A percentile compares a stretch with the other conserved stretches of the same genome.
phyloP scores from a whole-genome alignment of 2,797 vertebrate genomes.

The Chrosomus eos region DNA sequence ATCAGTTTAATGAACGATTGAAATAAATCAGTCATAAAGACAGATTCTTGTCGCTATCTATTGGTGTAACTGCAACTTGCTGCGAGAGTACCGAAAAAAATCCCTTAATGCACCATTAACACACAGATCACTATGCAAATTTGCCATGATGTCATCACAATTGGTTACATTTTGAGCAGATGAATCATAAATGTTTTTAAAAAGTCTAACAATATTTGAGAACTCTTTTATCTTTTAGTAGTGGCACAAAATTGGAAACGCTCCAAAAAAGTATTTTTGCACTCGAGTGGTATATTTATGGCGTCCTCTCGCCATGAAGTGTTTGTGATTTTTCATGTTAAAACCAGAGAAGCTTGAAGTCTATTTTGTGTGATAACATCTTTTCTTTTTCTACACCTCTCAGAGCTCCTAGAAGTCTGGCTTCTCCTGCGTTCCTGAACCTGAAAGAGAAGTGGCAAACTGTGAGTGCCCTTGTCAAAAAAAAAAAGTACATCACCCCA shows the following conservation, averaged over 20 bases:
- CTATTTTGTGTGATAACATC: conserved; percentile 16
- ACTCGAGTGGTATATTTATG: not conserved
- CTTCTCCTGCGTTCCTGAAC: conserved; percentile 37
- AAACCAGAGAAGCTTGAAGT: not conserved
- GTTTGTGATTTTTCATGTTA: conserved; percentile 1
- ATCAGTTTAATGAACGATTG: not conserved
- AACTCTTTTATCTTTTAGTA: not conserved
- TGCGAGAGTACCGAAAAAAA: too few relatives aligned
- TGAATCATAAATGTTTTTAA: not conserved
- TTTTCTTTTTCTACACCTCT: not conserved
- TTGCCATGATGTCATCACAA: not conserved
- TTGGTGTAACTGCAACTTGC: too few relatives aligned
- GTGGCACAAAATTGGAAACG: not conserved
- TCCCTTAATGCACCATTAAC: too few relatives aligned
- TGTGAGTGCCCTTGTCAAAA: conserved; percentile 52
- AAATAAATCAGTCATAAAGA: not conserved
- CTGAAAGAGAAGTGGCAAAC: conserved; percentile 45
- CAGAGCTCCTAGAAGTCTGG: conserved; percentile 12
- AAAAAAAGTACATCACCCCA: conserved; percentile 41
- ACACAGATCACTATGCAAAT: not conserved
- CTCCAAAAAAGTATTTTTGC: not conserved
- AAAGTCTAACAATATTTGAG: not conserved
- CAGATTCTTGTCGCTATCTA: too few relatives aligned
- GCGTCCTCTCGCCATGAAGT: not conserved
- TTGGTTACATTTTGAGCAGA: not conserved